Percentiles rank a stretch among this genome's conserved stretches.
These are phyloP conservation scores for Gavialis gangeticus DNA, from an alignment of 2,113 vertebrate species.

Conservation along the genomic window DNA sequence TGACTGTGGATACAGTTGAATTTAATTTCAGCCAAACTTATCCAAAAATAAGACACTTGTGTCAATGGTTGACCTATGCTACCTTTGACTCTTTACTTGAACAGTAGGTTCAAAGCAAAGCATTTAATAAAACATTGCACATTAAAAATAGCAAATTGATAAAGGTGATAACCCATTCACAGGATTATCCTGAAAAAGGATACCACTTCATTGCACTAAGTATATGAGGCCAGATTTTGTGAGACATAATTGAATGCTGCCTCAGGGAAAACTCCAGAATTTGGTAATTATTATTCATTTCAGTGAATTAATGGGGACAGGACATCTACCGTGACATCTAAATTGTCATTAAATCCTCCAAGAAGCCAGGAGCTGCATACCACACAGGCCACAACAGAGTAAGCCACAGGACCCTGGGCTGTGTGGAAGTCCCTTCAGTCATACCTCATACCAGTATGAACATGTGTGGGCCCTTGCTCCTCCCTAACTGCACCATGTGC, in stretches of 20 bases:
- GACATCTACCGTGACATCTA: no score
- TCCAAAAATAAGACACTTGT: neutral
- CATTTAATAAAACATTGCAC: constrained; percentile 35
- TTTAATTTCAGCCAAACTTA: neutral
- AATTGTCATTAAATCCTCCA: no score
- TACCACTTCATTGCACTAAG: constrained; percentile 28
- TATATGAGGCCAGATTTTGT: constrained; percentile 59
- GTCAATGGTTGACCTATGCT: neutral
- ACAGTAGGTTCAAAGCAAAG: constrained; percentile 15
- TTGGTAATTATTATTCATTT: neutral
- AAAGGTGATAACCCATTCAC: constrained; percentile 35
- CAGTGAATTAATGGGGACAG: neutral
- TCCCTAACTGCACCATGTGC: no score
- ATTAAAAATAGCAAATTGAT: constrained; percentile 51
- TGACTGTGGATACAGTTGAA: neutral
- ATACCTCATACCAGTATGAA: no score
- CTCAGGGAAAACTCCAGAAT: neutral
- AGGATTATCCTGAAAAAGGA: constrained; percentile 55
- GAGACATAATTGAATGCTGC: constrained; percentile 25
- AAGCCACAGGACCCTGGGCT: no score
- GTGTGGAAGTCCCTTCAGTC: no score
- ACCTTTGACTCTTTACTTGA: constrained; percentile 6
- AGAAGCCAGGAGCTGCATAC: no score
- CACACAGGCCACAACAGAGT: no score
- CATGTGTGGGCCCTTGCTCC: no score